Evolutionary conservation across 1,140 invertebrate species (phyloP), one percentile per base, ranked within the genome.

Genomic region (Caenorhabditis latens): DNA sequence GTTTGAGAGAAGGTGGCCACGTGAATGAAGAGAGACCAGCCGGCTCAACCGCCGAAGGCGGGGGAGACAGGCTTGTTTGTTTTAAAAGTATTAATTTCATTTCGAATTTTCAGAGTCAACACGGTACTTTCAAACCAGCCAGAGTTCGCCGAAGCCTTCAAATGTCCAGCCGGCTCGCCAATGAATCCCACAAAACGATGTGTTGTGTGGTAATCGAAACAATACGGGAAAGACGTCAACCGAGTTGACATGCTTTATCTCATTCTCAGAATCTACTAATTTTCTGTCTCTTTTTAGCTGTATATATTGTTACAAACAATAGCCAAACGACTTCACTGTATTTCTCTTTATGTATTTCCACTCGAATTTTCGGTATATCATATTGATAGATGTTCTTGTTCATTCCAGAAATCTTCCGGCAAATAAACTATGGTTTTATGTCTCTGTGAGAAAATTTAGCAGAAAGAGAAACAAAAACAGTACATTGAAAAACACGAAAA

Each of bases 101-200:
- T 50, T 16, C 42, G 4, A 1, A 61, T 21, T 89, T 95, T 95
- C 91, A 94, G 97, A 67, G 95, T 98, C 0, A 94, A 95, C 63
- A 97, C 96, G 0, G 95, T 95, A 0, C 92, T 98, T 5, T 95
- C 95, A 67, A 98, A 98, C 93, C 96, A 95, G 0, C 93, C 94
- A 57, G 96, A 98, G 88, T 99, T 99, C 93, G 95, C 96, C 0
- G 92, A 94, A 75, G 95, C 95, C 2, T 99, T 96, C 94, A 94
- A 95, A 1, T 99, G 97, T 93, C 94, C 94, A 0, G 90, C 91
- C 1, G 95, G 95, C 8, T 95, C 95, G 0, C 93, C 93, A 0
- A 98, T 98, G 97, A 98, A 98, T 93, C 96, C 97, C 0, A 90
- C 92, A n/a, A 91, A 93, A 6, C 95, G 95, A 91, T 98, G 97